These are phyloP conservation scores for Mesitornis unicolor DNA, from an alignment of 2,113 vertebrate genomes.

Conservation along the genomic window DNA sequence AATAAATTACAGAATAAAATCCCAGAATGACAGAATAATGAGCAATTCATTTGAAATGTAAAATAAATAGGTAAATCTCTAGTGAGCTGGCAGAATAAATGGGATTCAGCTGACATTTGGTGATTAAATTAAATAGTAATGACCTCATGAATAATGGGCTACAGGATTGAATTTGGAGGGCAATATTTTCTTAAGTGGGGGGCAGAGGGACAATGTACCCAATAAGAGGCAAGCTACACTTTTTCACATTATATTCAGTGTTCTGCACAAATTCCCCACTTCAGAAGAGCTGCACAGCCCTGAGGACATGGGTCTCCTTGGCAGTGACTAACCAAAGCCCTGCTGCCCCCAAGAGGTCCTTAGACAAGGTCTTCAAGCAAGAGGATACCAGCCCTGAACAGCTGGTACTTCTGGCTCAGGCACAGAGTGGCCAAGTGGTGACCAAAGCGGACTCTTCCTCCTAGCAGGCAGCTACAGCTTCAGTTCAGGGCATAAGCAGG, in stretches of 20 bases:
- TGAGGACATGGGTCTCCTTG: neutral
- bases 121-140: conserved; percentile 78
- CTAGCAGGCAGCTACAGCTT: neutral
- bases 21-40: conserved; percentile 71
- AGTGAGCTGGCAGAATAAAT: conserved; percentile 70
- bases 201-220: neutral
- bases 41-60: conserved; percentile 76
- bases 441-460: neutral
- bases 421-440: neutral
- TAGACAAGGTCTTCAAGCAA: neutral
- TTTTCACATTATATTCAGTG: neutral
- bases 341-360: neutral
- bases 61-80: conserved; percentile 79
- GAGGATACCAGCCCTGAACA: neutral
- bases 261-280: neutral
- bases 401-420: neutral
- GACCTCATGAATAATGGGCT: conserved; percentile 63
- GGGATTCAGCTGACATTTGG: conserved; percentile 71
- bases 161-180: conserved; percentile 14
- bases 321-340: neutral
- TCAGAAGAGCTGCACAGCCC: neutral
- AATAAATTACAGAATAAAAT: conserved; percentile 74
- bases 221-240: neutral
- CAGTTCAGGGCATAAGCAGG: neutral
- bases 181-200: conserved; percentile 17